Evolutionary conservation across 2,888 invertebrate species (phyloP), one percentile per base, ranked within the genome.

Genomic region (Stegana nigrithorax): DNA sequence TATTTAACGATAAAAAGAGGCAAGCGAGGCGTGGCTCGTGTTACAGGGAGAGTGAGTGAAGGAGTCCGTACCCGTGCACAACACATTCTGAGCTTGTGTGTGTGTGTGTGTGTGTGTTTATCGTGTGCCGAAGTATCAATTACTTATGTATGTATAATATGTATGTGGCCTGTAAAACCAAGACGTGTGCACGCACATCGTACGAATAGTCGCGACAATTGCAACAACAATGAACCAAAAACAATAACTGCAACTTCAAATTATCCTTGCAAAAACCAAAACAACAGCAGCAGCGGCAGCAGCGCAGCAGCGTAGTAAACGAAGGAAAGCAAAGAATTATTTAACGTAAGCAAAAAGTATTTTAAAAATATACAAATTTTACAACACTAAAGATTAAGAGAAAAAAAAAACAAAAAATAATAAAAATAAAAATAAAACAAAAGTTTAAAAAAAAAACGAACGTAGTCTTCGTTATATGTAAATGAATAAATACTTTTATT

Each of bases 341-440:
- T 39, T 21, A 23, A 50, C 26, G 47, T 50, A 50, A 50, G 47
- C 25, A 27, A 32, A 53, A 53, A 53, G 53, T 53, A 53, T 53
- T 53, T 53, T 53, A 27, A 53, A 47, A 47, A 53, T 53, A 32
- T 53, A 53, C 53, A 53, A 53, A 53, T 53, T 53, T 53, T 53
- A 53, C 53, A 53, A 53, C 4, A 32, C 21, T 53, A 29, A 19
- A n/a, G n/a, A 53, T 53, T 53, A 53, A 53, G 53, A 10, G 12
- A 17, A 53, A 17, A 17, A 6, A 53, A 2, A 32, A 32, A 53
- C 21, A 10, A 51, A 27, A 51, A n/a, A 27, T 29, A 23, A 47
- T 17, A 51, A 53, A 27, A 29, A 27, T 12, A 23, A 53, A 27
- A 53, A 44, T 3, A 23, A 26, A 25, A 47, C 2, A 47, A 23